A percentile compares a stretch with the other conserved stretches of the same genome.
Conservation (phyloP, 2,888 invertebrate genomes). For the Heteromurus nitidus region DNA sequence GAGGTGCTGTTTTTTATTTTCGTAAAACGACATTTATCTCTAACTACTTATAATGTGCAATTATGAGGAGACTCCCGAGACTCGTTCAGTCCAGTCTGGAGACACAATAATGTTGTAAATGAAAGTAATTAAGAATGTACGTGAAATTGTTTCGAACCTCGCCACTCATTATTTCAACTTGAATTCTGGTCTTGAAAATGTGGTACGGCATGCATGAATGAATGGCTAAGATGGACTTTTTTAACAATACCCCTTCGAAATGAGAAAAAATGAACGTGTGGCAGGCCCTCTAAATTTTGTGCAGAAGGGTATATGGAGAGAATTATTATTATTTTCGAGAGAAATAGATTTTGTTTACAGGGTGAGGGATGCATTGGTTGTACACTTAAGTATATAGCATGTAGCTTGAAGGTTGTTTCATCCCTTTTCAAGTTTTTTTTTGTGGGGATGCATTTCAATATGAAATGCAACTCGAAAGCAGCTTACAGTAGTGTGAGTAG, state of each 20-base stretch:
- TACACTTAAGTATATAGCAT: too few relatives aligned
- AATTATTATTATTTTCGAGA: too few relatives aligned
- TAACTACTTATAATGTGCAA: too few relatives aligned
- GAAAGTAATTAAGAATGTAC: conserved; percentile 36
- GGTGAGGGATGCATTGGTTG: too few relatives aligned
- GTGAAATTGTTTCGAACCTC: conserved; percentile 8
- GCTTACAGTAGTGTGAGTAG: neutral
- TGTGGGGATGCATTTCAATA: conserved; percentile 40
- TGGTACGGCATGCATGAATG: neutral
- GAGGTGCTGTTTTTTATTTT: too few relatives aligned
- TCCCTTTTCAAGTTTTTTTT: conserved; percentile 32
- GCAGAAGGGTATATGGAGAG: neutral
- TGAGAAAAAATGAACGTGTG: conserved; percentile 38
- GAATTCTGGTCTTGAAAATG: too few relatives aligned
- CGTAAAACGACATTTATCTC: too few relatives aligned
- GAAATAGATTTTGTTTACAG: too few relatives aligned
- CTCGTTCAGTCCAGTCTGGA: conserved; percentile 37
- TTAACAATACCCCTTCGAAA: neutral
- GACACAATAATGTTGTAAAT: conserved; percentile 34
- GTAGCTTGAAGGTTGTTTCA: conserved; percentile 10
- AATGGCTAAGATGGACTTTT: neutral
- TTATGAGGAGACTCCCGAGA: conserved; percentile 39
- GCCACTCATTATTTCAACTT: too few relatives aligned
- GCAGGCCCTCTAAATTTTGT: conserved; percentile 6
- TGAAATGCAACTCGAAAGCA: neutral